Percentiles rank a stretch among this genome's conserved stretches.
phyloP scores from a whole-genome alignment of 2,888 invertebrate species.

The Mimumesa dahlbomi region DNA sequence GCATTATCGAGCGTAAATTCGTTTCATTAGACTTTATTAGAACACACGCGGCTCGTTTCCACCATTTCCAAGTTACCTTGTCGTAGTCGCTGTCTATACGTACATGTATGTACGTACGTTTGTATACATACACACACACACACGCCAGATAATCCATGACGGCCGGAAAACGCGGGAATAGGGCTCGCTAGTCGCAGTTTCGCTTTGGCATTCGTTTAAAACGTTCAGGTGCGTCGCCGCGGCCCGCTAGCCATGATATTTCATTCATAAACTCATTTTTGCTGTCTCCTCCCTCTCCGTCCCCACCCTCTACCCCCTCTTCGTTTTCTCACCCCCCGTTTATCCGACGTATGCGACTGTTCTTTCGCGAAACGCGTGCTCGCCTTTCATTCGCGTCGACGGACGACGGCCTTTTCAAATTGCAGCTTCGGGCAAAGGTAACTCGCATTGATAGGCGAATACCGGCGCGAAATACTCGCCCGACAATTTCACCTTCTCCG shows the following conservation, averaged over 20 bases:
- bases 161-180: slow-evolving; percentile 24
- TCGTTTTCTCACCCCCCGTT: background rate
- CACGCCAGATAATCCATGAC: slow-evolving; percentile 46
- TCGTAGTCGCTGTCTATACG: slow-evolving; percentile 8
- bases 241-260: too few species aligned
- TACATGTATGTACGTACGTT: too few species aligned
- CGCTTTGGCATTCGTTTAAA: slow-evolving; percentile 39
- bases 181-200: slow-evolving; percentile 17
- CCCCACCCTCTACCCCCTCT: background rate
- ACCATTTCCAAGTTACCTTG: slow-evolving; percentile 35
- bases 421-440: background rate
- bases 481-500: too few species aligned
- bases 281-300: slow-evolving; percentile 10
- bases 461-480: too few species aligned
- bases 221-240: slow-evolving; percentile 6
- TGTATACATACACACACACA: background rate
- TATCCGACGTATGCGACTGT: too few species aligned
- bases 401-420: background rate
- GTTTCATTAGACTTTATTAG: slow-evolving; percentile 59
- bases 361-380: background rate
- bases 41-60: slow-evolving; percentile 42
- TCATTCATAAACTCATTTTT: slow-evolving; percentile 34
- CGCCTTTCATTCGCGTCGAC: background rate
- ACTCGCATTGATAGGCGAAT: background rate
- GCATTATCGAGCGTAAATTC: slow-evolving; percentile 58